These are phyloP conservation scores for Allygus modestus DNA, from an alignment of 2,888 invertebrate genomes.

Conservation along the genomic window DNA sequence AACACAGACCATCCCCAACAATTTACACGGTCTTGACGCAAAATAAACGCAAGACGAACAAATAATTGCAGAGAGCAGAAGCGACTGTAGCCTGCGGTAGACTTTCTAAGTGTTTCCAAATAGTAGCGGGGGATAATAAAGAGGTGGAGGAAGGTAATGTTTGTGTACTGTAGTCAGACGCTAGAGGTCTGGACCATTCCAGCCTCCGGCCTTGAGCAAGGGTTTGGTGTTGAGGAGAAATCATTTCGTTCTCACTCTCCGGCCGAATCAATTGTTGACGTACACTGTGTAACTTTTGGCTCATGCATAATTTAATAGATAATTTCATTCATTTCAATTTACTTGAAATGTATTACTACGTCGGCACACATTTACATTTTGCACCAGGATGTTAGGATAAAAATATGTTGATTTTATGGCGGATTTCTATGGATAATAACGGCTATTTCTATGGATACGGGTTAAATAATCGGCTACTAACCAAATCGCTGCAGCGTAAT, in stretches of 20 bases:
- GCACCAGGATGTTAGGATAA: no score
- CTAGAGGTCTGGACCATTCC: neutral
- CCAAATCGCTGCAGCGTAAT: no score
- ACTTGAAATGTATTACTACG: no score
- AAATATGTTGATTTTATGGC: no score
- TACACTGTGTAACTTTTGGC: no score
- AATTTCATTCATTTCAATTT: no score
- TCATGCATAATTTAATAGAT: no score
- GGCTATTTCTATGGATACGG: no score
- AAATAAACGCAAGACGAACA: constrained; percentile 29
- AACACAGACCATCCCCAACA: constrained; percentile 1
- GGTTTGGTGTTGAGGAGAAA: constrained; percentile 10
- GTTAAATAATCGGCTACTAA: no score
- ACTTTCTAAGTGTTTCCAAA: constrained; percentile 45
- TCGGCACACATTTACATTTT: no score
- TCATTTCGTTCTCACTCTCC: neutral
- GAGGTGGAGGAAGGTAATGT: constrained; percentile 28
- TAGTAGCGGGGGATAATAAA: constrained; percentile 44
- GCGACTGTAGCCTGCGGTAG: neutral
- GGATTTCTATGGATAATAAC: no score
- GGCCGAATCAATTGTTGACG: neutral
- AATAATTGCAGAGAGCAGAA: constrained; percentile 25
- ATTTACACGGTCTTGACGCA: neutral
- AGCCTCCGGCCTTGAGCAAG: neutral
- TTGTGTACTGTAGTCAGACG: constrained; percentile 27